Evolutionary conservation across 2,113 vertebrate species (phyloP).

Genomic region (Sinocyclocheilus anophthalmus): DNA sequence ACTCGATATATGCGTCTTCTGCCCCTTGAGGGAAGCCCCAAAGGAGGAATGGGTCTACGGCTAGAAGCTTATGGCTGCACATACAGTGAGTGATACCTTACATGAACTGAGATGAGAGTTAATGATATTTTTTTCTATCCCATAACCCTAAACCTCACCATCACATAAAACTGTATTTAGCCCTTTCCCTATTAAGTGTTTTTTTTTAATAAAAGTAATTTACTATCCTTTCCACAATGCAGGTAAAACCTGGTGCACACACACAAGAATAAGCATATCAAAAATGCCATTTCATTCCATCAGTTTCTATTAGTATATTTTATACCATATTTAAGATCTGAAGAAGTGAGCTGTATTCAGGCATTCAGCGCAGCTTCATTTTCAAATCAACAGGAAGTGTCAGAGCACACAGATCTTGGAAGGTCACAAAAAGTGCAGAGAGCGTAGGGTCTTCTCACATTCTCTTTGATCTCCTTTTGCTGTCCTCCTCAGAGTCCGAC

Average conservation of each 20-base stretch:
- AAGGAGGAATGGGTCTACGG: conserved; percentile 79
- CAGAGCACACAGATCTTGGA: neutral
- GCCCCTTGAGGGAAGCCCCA: conserved; percentile 78
- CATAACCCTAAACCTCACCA: neutral
- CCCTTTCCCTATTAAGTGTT: neutral
- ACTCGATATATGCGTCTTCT: conserved; percentile 81
- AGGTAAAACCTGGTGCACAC: neutral
- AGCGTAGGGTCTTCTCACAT: neutral
- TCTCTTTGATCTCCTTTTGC: conserved; percentile 17
- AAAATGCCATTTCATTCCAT: neutral
- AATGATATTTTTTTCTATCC: neutral
- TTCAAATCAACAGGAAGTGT: conserved; percentile 18
- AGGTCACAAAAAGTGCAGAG: conserved; percentile 20
- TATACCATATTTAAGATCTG: neutral
- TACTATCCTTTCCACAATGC: neutral
- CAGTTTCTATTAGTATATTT: neutral
- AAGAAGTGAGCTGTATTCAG: neutral
- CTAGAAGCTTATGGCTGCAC: conserved; percentile 84
- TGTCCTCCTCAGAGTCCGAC: conserved; percentile 77
- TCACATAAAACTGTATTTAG: neutral
- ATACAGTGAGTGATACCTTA: conserved; percentile 80
- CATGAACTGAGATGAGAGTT: neutral
- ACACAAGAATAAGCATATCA: neutral
- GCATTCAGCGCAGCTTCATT: conserved; percentile 19
- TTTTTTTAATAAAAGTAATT: neutral